phyloP scores from a whole-genome alignment of 2,113 vertebrate genomes.

The Colaptes auratus region DNA sequence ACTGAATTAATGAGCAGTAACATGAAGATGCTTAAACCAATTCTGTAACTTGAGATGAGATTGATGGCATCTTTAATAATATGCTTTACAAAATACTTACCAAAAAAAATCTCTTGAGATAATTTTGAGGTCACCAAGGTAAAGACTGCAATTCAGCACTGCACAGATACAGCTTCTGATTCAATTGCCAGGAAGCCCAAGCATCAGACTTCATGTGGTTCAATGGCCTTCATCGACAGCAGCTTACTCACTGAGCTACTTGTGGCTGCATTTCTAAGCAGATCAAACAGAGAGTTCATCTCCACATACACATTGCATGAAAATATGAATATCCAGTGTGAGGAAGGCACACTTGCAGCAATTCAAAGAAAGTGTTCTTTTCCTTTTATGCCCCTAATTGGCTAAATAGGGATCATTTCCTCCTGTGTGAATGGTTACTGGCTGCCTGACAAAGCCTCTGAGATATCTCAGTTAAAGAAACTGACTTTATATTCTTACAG shows the following conservation, averaged over 20 bases:
- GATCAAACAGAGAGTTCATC: background rate
- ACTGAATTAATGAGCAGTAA: background rate
- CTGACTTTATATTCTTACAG: background rate
- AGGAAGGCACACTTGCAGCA: background rate
- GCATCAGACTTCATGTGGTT: background rate
- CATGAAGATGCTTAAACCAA: background rate
- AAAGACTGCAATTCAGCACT: background rate
- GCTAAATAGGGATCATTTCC: background rate
- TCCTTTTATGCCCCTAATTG: background rate
- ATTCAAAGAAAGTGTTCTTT: background rate
- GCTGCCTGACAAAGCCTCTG: background rate
- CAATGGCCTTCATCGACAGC: constrained; percentile 17
- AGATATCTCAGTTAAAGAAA: background rate
- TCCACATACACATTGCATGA: background rate
- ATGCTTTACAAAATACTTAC: background rate
- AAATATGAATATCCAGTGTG: background rate
- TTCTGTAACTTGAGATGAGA: background rate
- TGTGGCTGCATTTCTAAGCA: background rate
- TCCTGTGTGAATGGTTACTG: background rate
- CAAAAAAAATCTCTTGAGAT: background rate
- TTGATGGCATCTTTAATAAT: constrained; percentile 1
- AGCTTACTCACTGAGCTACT: background rate
- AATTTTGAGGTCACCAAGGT: background rate
- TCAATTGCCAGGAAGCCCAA: background rate
- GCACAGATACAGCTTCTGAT: background rate